Conservation (phyloP, 2,113 vertebrate genomes). For the Microcebus tavaratra region DNA sequence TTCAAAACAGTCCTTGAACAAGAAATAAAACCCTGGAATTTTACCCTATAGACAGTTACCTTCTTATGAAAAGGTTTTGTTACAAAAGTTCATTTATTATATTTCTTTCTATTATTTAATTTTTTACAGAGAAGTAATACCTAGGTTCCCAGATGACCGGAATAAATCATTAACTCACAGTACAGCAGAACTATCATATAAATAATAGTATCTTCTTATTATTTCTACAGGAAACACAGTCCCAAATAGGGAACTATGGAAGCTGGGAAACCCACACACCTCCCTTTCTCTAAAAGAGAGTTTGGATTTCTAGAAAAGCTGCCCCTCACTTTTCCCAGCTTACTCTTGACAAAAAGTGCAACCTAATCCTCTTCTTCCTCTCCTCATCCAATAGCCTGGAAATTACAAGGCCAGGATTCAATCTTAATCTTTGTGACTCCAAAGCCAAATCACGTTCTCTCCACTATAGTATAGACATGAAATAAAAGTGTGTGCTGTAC, state of each 20-base stretch:
- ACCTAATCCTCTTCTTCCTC: background rate
- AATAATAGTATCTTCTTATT: background rate
- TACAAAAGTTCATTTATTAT: background rate
- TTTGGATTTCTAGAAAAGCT: background rate
- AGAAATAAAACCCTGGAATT: slow-evolving; percentile 35
- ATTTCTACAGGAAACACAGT: background rate
- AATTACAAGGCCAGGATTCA: background rate
- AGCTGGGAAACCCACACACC: background rate
- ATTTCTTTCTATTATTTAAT: background rate
- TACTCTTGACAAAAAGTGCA: background rate
- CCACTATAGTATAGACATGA: rapidly evolving
- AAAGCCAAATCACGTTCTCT: background rate
- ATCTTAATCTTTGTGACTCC: background rate
- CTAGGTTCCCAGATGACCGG: background rate
- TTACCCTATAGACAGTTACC: background rate
- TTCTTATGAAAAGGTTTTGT: background rate
- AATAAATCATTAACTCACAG: background rate
- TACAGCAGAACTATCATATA: background rate
- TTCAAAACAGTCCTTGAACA: background rate
- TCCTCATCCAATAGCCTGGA: background rate
- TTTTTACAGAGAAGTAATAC: background rate
- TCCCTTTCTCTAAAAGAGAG: background rate
- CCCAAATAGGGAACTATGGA: background rate
- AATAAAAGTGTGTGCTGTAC: background rate
- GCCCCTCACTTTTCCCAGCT: background rate